Base-by-base conservation (phyloP, 1,140 invertebrate species). In the Drosophila insularis region DNA sequence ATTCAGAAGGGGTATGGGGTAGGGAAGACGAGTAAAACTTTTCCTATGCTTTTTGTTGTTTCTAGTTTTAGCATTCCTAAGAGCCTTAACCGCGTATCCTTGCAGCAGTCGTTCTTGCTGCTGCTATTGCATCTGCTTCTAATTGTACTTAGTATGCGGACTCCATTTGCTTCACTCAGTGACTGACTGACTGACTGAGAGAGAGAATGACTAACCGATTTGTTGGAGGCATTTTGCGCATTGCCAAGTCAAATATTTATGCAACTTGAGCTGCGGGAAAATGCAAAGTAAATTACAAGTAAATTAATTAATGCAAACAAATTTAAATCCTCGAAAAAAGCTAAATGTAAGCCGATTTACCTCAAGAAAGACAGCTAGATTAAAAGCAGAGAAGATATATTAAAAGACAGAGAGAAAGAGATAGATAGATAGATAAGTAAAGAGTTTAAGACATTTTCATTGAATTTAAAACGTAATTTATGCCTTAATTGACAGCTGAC, bases 241-340 rank as follows among this genome's bases (percentile, higher is more conserved):
- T 65, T 61, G 59, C 54, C 81, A 81, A 87, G 66, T 78, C 74
- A 87, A 87, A 87, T 87, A 89, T 87, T 87, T 87, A 87, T 87
- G 77, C 77, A 63, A 39, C 58, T 63, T 67, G 65, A 60, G 67
- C 55, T 79, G 35, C 37, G 43, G 43, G 14, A 35, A 39, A 63
- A 50, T 39, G 60, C 71, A 37, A 27, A 64, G 75, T 54, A 81
- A 68, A 79, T 79, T 71, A 75, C 82, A 73, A 82, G 71, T 80
- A 80, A 87, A 87, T 82, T 87, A 87, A 87, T 87, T 87, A 87
- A 87, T 79, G 76, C 71, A 75, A 75, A 74, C 74, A 78, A 63
- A 60, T 53, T 39, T 32, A 37, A 8, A 50, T 27, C 8, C 37
- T 17, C n/a, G 17, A 65, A 76, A 69, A 75, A 46, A 76, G 54